These are phyloP conservation scores for Laupala kohalensis DNA, from an alignment of 1,140 invertebrate genomes.

Conservation along the genomic window DNA sequence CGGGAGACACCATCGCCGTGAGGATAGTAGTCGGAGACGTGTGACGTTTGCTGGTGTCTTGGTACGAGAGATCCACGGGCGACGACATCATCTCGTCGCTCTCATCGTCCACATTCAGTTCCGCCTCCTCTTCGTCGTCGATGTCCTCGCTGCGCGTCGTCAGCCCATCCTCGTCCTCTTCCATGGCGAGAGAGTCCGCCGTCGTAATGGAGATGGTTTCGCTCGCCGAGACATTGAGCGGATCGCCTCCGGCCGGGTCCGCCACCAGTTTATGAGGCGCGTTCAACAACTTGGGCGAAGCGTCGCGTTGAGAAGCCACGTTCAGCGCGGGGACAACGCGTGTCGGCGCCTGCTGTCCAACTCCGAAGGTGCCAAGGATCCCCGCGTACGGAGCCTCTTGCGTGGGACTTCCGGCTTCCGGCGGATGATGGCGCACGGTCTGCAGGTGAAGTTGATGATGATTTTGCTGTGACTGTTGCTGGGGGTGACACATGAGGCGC, in stretches of 20 bases:
- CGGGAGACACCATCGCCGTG: too few species aligned
- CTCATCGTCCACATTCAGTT: slow-evolving; percentile 22
- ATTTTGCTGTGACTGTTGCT: not conserved
- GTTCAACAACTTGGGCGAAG: not conserved
- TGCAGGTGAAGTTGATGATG: not conserved
- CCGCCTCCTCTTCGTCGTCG: slow-evolving; percentile 18
- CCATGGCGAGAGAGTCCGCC: slow-evolving; percentile 18
- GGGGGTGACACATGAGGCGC: slow-evolving; percentile 10
- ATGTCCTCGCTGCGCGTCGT: not conserved
- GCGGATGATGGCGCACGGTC: not conserved
- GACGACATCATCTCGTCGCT: slow-evolving; percentile 19
- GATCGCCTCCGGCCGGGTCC: too few species aligned
- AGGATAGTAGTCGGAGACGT: not conserved
- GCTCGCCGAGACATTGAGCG: too few species aligned
- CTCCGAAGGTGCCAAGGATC: too few species aligned
- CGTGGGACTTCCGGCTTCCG: not conserved
- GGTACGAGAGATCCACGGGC: slow-evolving; percentile 10
- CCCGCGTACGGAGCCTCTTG: too few species aligned
- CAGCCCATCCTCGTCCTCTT: slow-evolving; percentile 17
- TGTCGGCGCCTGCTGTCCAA: too few species aligned
- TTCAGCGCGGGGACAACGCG: not conserved
- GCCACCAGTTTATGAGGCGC: too few species aligned
- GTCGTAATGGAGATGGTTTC: not conserved
- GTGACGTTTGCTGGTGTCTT: not conserved
- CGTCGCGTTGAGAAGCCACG: not conserved